phyloP scores from a whole-genome alignment of 2,113 vertebrate genomes.

The Octodon degus region DNA sequence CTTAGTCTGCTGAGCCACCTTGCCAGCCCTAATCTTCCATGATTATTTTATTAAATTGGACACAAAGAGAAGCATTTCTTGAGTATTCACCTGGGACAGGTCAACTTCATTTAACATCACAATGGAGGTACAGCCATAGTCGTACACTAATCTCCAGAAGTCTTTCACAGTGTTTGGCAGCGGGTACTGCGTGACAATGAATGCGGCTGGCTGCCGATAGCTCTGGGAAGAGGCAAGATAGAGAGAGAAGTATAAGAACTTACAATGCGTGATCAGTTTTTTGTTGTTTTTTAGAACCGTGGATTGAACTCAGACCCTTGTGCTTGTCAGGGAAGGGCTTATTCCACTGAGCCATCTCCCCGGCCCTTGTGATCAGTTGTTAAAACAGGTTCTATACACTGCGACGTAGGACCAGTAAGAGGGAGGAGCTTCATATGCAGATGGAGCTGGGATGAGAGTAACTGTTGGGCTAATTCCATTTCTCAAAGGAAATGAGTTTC shows the following conservation, averaged over 20 bases:
- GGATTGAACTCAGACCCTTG: too few species aligned
- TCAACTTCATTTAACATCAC: constrained; percentile 99
- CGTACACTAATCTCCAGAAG: constrained; percentile 99
- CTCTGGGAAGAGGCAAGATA: constrained; percentile 88
- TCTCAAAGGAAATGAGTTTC: constrained; percentile 1
- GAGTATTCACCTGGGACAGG: constrained; percentile 93
- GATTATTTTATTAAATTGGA: background rate
- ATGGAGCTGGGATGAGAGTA: background rate
- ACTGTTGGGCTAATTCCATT: background rate
- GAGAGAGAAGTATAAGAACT: constrained; percentile 45
- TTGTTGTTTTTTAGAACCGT: too few species aligned
- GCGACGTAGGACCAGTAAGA: constrained; percentile 23
- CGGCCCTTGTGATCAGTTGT: background rate
- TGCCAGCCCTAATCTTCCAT: background rate
- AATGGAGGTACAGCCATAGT: constrained; percentile 98
- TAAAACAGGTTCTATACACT: constrained; percentile 34
- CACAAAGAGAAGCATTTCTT: background rate
- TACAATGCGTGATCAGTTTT: constrained; percentile 31
- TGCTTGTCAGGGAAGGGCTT: too few species aligned
- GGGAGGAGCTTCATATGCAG: background rate
- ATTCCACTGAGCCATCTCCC: too few species aligned
- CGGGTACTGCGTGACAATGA: constrained; percentile 98
- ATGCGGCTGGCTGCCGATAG: constrained; percentile 98
- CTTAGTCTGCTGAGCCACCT: too few species aligned
- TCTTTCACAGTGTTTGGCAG: constrained; percentile 99